Evolutionary conservation across 2,113 vertebrate species (phyloP).

Genomic region (Brachypodius melanocephalos): DNA sequence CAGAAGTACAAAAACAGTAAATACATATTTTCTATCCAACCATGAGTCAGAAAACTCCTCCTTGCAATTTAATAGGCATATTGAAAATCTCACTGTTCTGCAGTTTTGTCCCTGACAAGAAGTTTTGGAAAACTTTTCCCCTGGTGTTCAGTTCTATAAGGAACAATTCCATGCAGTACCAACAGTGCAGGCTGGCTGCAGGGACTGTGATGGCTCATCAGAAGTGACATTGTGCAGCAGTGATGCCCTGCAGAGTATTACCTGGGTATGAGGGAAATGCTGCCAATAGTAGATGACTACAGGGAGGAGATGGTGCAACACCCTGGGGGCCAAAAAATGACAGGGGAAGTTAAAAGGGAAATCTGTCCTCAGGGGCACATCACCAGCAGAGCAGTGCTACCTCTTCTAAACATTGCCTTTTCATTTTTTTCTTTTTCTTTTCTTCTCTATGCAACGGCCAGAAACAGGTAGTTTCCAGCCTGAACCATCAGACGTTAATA

Average conservation of each 20-base stretch:
- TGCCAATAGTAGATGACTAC: not conserved
- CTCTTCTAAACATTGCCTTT: not conserved
- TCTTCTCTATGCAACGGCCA: not conserved
- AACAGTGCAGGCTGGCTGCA: not conserved
- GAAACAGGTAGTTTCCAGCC: not conserved
- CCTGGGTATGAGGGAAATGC: not conserved
- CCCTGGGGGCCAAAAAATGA: not conserved
- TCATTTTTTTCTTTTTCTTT: not conserved
- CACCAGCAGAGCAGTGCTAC: not conserved
- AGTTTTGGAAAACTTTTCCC: not conserved
- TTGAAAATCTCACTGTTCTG: not conserved
- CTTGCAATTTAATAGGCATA: not conserved
- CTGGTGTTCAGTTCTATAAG: not conserved
- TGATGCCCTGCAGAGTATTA: not conserved
- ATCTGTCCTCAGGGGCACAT: not conserved
- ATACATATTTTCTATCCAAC: not conserved
- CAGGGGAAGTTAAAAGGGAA: not conserved
- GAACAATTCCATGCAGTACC: not conserved
- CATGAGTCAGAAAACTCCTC: not conserved
- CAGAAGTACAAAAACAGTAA: not conserved
- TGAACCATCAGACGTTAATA: not conserved
- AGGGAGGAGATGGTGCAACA: not conserved
- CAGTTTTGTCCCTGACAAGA: not conserved
- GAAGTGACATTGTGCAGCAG: not conserved
- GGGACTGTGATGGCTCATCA: not conserved